Evolutionary conservation across 2,888 invertebrate genomes (phyloP), one percentile per base, ranked within the genome.

Genomic region (Nomada flava): DNA sequence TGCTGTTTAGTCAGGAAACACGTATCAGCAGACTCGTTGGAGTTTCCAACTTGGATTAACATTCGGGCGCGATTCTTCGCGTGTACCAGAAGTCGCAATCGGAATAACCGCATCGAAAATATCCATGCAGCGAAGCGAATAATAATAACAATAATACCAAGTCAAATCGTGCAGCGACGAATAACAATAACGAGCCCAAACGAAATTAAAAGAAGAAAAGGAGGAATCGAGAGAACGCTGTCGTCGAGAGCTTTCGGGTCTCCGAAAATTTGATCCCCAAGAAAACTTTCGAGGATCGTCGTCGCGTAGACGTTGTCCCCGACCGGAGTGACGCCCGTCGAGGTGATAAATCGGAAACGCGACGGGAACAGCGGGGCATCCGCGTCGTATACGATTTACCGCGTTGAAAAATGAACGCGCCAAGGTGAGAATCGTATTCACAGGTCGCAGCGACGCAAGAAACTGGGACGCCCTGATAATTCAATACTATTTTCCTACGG

Each of bases 321-420:
- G 26, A 42, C 18, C 26, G 15, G 4, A 50, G 23, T 18, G 63
- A 69, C 57, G 50, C 63, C 42, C 57, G 20, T 53, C 60, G 29
- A 26, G n/a, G 18, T 70, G 75, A 82, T 70, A 69, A 69, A 82
- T 76, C 76, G 64, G 59, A 36, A 50, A 29, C 44, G 42, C 20
- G 50, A 29, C 26, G 57, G 42, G 36, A 62, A 62, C 26, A 71
- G 42, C 23, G n/a, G 23, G n/a, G 26, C 60, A 13, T 13, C 13
- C 26, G 50, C 26, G 70, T 80, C 75, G 29, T 50, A n/a, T 57
- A 60, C 68, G 83, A 82, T 83, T 83, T 78, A 83, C 63, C 71
- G 23, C n/a, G 68, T 5, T 84, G 85, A 88, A 85, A 86, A 84
- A 88, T 86, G 80, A 79, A 74, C 57, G 53, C 26, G 47, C 42